These are phyloP conservation scores for Nanger granti DNA, from an alignment of 2,113 vertebrate species.

Conservation along the genomic window DNA sequence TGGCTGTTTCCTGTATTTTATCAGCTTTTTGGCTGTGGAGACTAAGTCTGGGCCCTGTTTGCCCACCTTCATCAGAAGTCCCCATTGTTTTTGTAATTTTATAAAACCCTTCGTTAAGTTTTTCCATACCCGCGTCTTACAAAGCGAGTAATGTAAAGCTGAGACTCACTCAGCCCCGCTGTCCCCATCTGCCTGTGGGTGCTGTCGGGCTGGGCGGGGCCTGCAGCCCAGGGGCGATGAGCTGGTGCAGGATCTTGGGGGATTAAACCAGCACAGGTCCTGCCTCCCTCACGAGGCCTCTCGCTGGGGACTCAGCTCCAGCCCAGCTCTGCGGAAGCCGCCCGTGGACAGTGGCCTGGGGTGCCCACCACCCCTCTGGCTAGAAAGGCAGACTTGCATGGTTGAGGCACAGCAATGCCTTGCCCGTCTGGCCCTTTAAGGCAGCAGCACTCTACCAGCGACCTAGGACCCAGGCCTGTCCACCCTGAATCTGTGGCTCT, in stretches of 20 bases:
- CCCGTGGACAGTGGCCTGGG: background rate
- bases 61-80: background rate
- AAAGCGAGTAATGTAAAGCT: background rate
- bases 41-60: no score
- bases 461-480: background rate
- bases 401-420: rapidly evolving
- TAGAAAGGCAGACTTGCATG: rapidly evolving
- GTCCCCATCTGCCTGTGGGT: background rate
- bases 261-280: rapidly evolving
- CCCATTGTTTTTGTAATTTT: background rate
- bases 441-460: background rate
- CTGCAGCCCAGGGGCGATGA: rapidly evolving
- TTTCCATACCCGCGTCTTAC: background rate
- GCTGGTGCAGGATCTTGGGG: rapidly evolving
- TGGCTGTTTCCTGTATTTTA: rapidly evolving
- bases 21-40: background rate
- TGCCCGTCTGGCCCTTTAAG: background rate
- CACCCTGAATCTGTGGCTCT: rapidly evolving
- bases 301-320: background rate
- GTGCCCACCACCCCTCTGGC: background rate
- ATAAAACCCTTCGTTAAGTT: background rate
- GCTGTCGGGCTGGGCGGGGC: rapidly evolving
- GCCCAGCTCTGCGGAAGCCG: rapidly evolving
- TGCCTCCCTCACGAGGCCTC: rapidly evolving
- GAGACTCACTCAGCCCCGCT: rapidly evolving